Evolutionary conservation across 1,140 invertebrate genomes (phyloP).

Genomic region (Panulirus ornatus): DNA sequence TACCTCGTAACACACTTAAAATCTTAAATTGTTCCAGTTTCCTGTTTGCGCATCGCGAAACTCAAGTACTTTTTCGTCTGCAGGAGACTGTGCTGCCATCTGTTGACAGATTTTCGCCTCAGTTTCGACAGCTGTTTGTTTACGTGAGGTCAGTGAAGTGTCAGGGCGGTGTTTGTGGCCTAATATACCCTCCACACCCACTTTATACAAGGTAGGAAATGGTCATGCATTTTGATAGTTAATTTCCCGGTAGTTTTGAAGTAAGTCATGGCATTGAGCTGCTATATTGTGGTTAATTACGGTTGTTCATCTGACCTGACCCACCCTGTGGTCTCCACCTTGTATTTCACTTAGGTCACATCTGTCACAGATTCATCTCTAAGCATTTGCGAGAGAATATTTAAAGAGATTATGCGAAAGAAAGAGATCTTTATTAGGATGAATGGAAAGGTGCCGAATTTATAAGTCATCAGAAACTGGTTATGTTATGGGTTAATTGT

Average conservation of each 20-base stretch:
- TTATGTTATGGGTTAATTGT: too few species aligned
- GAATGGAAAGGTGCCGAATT: too few species aligned
- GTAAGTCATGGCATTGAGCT: not conserved
- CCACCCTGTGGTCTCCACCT: not conserved
- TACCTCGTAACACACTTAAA: too few species aligned
- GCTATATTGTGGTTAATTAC: not conserved
- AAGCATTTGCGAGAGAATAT: too few species aligned
- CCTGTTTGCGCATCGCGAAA: not conserved
- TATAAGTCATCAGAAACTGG: too few species aligned
- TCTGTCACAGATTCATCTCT: too few species aligned
- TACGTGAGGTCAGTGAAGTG: conserved; percentile 31
- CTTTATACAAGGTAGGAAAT: not conserved
- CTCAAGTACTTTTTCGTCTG: conserved; percentile 8
- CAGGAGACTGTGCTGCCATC: conserved; percentile 5
- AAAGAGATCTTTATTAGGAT: too few species aligned
- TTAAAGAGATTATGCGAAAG: too few species aligned
- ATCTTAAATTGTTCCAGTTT: not conserved
- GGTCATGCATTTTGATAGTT: not conserved
- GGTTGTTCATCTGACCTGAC: not conserved
- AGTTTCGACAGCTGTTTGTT: conserved; percentile 46
- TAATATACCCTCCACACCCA: not conserved
- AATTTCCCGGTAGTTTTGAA: not conserved
- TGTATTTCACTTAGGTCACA: too few species aligned
- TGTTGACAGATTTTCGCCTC: conserved; percentile 21
- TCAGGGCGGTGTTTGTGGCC: conserved; percentile 11